Percentiles rank a stretch among this genome's conserved stretches.
Conservation (phyloP, 2,113 vertebrate species). For the Larimichthys polyactis region DNA sequence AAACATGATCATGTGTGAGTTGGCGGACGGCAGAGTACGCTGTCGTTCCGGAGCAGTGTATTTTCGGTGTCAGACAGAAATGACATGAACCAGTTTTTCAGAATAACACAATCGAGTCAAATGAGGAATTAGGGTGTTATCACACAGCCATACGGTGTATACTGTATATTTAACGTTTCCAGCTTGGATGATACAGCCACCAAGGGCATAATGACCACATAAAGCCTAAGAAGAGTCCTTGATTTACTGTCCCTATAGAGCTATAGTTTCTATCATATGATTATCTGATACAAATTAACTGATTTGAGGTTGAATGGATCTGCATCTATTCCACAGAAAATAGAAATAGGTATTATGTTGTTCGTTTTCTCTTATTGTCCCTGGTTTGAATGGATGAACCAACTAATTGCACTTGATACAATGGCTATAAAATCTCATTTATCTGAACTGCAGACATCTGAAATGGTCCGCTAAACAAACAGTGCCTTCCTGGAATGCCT, state of each 20-base stretch:
- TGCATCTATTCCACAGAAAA: not conserved
- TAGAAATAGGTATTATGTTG: not conserved
- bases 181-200: not conserved
- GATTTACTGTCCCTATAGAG: not conserved
- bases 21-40: no score
- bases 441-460: slow-evolving; percentile 56
- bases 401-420: slow-evolving; percentile 57
- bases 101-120: not conserved
- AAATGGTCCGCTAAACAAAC: slow-evolving; percentile 65
- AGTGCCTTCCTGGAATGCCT: slow-evolving; percentile 43
- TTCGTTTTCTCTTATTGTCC: not conserved
- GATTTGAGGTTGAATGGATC: not conserved
- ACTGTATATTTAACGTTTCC: not conserved
- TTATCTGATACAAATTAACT: not conserved
- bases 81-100: not conserved
- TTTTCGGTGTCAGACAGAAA: not conserved
- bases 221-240: not conserved
- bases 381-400: slow-evolving; percentile 43
- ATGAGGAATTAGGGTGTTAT: not conserved
- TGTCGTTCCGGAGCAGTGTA: no score
- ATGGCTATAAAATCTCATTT: slow-evolving; percentile 51
- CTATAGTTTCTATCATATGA: not conserved
- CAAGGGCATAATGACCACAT: not conserved
- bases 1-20: no score
- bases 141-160: not conserved